phyloP scores from a whole-genome alignment of 2,888 invertebrate species.

The Atrina japonica region DNA sequence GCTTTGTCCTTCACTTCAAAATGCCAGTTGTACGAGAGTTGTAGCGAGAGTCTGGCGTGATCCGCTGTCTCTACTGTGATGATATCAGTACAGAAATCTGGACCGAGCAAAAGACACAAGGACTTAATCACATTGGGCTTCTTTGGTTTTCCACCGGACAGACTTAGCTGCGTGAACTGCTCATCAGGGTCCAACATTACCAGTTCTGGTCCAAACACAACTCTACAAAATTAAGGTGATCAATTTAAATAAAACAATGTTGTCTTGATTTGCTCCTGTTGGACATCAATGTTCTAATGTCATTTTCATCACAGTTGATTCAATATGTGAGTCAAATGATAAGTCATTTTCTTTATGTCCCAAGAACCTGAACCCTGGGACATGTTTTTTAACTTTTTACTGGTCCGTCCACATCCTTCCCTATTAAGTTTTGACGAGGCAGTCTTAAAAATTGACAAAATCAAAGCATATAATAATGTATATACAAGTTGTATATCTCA shows the following conservation, averaged over 20 bases:
- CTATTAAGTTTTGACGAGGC: too few species aligned
- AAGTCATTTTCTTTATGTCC: too few species aligned
- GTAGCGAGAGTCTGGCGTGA: conserved; percentile 82
- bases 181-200: conserved; percentile 83
- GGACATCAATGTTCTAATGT: too few species aligned
- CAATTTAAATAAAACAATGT: neutral
- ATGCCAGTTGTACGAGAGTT: conserved; percentile 83
- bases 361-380: too few species aligned
- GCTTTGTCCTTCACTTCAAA: conserved; percentile 78
- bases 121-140: conserved; percentile 82
- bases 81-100: conserved; percentile 83
- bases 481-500: too few species aligned
- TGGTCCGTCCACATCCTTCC: too few species aligned
- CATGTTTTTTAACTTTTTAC: too few species aligned
- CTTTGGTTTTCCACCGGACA: conserved; percentile 83
- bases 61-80: conserved; percentile 83
- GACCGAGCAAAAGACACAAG: conserved; percentile 82
- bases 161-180: conserved; percentile 82
- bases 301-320: too few species aligned
- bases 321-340: too few species aligned
- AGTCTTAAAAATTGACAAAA: too few species aligned
- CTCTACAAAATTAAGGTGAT: conserved; percentile 77
- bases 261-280: too few species aligned
- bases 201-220: conserved; percentile 83
- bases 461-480: too few species aligned